These are phyloP conservation scores for Coluber constrictor DNA, from an alignment of 2,797 vertebrate genomes.

Conservation along the genomic window DNA sequence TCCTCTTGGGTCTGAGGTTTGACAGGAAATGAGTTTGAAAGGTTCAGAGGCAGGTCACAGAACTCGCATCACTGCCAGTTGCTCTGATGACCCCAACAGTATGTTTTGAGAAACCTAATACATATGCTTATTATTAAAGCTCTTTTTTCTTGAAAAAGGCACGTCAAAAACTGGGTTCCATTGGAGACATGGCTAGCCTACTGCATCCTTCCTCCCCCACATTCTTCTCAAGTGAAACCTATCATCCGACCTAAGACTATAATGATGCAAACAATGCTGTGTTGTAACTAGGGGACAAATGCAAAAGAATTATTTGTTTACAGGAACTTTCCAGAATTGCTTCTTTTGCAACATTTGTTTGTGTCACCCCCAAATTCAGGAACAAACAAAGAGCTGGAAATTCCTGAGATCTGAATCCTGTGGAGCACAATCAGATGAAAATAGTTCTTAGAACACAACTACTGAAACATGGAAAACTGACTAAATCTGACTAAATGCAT, in stretches of 20 bases:
- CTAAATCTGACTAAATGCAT: slow-evolving; percentile 26
- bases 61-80: slow-evolving; percentile 71
- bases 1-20: slow-evolving; percentile 71
- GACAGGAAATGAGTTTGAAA: slow-evolving; percentile 78
- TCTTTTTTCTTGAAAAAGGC: slow-evolving; percentile 59
- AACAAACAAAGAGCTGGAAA: slow-evolving; percentile 38
- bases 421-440: slow-evolving; percentile 39
- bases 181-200: slow-evolving; percentile 50
- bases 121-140: slow-evolving; percentile 71
- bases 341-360: slow-evolving; percentile 52
- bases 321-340: slow-evolving; percentile 57
- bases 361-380: slow-evolving; percentile 50
- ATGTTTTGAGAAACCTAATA: slow-evolving; percentile 76
- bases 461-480: background rate
- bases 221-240: slow-evolving; percentile 65
- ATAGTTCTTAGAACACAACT: background rate
- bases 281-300: slow-evolving; percentile 61
- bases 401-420: slow-evolving; percentile 35
- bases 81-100: slow-evolving; percentile 73
- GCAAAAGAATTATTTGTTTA: slow-evolving; percentile 53
- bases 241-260: slow-evolving; percentile 59
- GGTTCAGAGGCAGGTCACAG: slow-evolving; percentile 70
- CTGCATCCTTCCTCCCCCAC: slow-evolving; percentile 55
- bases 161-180: slow-evolving; percentile 58
- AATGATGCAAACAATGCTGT: slow-evolving; percentile 59